Base-by-base conservation (phyloP, 1,140 invertebrate genomes). In the Branchinecta lynchi region DNA sequence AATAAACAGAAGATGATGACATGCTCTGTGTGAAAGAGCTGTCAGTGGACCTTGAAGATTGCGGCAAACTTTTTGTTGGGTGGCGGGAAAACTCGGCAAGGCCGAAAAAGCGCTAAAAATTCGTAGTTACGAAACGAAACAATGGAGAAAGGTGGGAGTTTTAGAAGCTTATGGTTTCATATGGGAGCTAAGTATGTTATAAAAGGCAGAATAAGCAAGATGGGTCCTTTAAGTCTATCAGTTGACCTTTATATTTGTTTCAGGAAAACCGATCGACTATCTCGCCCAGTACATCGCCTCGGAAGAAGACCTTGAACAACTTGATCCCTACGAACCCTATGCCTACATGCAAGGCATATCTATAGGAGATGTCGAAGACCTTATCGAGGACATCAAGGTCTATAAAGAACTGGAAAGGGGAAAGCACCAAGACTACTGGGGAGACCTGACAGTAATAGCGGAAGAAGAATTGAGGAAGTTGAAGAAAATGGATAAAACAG, bases 321-420 rank as follows among this genome's bases (percentile, higher is more conserved):
- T 97, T 43, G 95, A 98, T 81, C 95, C 99, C 90, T 92, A 96
- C 76, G 95, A 99, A 78, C 96, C 96, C 0, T 98, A 97, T 75
- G 92, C 91, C 0, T 95, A 96, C 77, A 81, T 99, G 0, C 91
- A 95, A 77, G 96, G 95, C 3, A 79, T 98, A 43, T 87, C 89
- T 7, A 85, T 92, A 8, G 86, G 88, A 72, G 96, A 99, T 79
- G 81, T 99, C n/a, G 96, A 99, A 78, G 96, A 99, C 81, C 79
- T 99, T 0, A 81, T 98, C 7, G 95, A 93, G 75, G 97, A 99
- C 78, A 99, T 99, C 70, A 93, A 94, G 79, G 85, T 87, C 43
- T 82, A 83, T 73, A 73, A 80, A 69, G 77, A 81, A 72, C 72
- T 83, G 79, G 84, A 87, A 72, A 87, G 88, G 0, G 88, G 87